These are phyloP conservation scores for Lutraria rhynchaena DNA, from an alignment of 1,140 invertebrate genomes.

Conservation along the genomic window DNA sequence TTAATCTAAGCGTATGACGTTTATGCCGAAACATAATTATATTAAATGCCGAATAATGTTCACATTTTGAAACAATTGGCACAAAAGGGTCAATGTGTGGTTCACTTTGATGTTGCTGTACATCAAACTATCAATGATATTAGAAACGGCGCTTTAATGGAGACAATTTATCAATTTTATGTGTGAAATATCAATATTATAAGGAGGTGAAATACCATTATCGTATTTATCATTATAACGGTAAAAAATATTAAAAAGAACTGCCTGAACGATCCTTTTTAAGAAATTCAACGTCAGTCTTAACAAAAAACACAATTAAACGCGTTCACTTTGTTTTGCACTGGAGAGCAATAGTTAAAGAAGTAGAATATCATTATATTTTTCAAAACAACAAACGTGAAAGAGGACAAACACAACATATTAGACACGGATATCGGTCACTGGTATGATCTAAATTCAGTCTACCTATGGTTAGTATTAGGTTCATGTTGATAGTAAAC, in stretches of 20 bases:
- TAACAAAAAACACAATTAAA: neutral
- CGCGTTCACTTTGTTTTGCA: neutral
- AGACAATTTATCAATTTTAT: slow-evolving; percentile 26
- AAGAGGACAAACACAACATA: too few species aligned
- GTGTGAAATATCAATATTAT: neutral
- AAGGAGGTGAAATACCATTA: neutral
- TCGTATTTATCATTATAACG: neutral
- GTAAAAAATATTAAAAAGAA: too few species aligned
- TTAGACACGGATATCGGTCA: too few species aligned
- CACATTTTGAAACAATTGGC: slow-evolving; percentile 21
- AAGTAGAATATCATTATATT: too few species aligned
- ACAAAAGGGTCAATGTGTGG: neutral
- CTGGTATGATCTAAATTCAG: too few species aligned
- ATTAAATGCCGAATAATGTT: slow-evolving; percentile 8
- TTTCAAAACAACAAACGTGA: too few species aligned
- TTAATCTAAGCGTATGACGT: slow-evolving; percentile 24
- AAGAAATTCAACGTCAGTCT: too few species aligned
- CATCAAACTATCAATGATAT: slow-evolving; percentile 1
- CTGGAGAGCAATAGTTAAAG: neutral
- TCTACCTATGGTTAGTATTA: too few species aligned
- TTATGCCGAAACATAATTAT: slow-evolving; percentile 11
- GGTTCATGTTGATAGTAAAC: too few species aligned
- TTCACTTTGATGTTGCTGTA: slow-evolving; percentile 27
- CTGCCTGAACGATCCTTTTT: too few species aligned
- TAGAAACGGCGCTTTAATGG: slow-evolving; percentile 14